Evolutionary conservation across 2,113 vertebrate genomes (phyloP).

Genomic region (Actinemys pallida): DNA sequence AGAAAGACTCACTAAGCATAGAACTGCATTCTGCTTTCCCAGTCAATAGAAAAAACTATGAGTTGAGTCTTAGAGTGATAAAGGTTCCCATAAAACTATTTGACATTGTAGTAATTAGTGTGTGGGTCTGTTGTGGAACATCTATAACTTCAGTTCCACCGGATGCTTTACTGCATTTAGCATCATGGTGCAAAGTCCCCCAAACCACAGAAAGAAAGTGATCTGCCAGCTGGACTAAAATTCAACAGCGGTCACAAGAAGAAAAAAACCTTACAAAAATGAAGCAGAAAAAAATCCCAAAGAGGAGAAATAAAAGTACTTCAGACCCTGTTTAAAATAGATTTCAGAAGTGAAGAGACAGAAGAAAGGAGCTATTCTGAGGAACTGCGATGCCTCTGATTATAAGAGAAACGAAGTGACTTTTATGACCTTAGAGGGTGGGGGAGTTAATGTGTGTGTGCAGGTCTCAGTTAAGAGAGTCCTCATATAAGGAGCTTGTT

Average conservation of each 20-base stretch:
- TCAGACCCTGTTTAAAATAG: not conserved
- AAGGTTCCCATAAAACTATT: not conserved
- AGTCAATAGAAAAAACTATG: not conserved
- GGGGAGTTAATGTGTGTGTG: not conserved
- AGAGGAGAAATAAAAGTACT: not conserved
- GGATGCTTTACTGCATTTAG: not conserved
- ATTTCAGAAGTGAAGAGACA: not conserved
- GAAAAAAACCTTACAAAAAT: not conserved
- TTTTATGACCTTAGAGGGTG: not conserved
- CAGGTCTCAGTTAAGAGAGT: not conserved
- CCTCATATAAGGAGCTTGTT: not conserved
- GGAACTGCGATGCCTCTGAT: not conserved
- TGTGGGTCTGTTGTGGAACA: not conserved
- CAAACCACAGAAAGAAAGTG: rapidly evolving
- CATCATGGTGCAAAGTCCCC: not conserved
- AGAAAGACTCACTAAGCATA: not conserved
- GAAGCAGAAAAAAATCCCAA: not conserved
- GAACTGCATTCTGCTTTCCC: not conserved
- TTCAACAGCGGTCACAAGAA: not conserved
- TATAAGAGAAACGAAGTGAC: not conserved
- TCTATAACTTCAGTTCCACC: not conserved
- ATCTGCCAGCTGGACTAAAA: not conserved
- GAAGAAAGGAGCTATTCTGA: not conserved
- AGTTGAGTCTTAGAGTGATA: not conserved
- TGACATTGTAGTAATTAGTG: not conserved